Base-by-base conservation (phyloP, 2,797 vertebrate species). In the Mustela erminea region DNA sequence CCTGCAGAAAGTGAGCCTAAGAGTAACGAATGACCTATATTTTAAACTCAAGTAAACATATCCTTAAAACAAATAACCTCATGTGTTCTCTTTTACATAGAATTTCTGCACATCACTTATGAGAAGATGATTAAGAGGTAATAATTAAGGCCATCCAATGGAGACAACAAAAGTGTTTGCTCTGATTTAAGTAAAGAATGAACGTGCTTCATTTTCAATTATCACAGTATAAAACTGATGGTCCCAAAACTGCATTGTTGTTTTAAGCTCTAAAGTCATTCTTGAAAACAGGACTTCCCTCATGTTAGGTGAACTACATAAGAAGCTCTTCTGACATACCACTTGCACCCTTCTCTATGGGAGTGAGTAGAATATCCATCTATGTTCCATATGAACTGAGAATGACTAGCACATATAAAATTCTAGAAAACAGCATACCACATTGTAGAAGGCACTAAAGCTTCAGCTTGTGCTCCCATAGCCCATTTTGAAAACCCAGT, bases 371-470 rank as follows among this genome's bases (percentile, higher is more conserved):
- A 98, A 98, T 41, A 98, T 87, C 96, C 96, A 98, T 2, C 97
- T 97, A 98, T 88, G 97, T 97, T 84, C 96, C 72, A 0, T 58
- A 97, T 81, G 86, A 98, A 93, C 10, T 91, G 58, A 97, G 96
- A 97, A 94, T 97, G 77, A 97, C 54, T 27, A 98, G 95, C 97
- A 98, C 98, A 96, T 91, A 98, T 2, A 98, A 68, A 97, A 98
- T 97, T 98, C 97, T 98, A 98, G 77, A 98, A 98, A 99, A 98
- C 97, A 98, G 96, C 86, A 97, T 90, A 98, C 92, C 98, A 98
- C 97, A 97, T 97, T 97, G 98, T 97, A 99, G 97, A 99, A 99
- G 99, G 99, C 99, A 99, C 99, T 99, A 98, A 98, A 99, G 98
- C 98, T 97, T 98, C 97, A 98, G 98, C 99, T 98, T 99, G 99